Percentiles rank a stretch among this genome's conserved stretches.
Evolutionary conservation across 2,888 invertebrate species (phyloP).

Genomic region (Lottia scabra): DNA sequence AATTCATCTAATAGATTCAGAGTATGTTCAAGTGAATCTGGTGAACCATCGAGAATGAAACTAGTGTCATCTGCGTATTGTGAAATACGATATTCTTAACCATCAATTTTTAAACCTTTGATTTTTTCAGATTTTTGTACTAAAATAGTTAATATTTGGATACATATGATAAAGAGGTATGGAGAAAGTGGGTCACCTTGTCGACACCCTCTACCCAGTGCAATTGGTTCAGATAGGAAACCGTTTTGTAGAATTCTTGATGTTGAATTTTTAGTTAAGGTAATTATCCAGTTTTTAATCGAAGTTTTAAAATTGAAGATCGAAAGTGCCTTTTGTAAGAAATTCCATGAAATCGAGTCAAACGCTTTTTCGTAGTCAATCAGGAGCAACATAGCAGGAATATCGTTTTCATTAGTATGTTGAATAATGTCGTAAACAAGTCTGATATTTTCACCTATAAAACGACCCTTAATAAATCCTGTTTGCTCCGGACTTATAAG

Average conservation of each 20-base stretch:
- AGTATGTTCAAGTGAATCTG: slow-evolving; percentile 2
- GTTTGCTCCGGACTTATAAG: no score
- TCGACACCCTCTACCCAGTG: slow-evolving; percentile 14
- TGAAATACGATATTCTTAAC: slow-evolving; percentile 1
- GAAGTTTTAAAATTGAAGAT: not conserved
- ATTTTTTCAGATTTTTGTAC: slow-evolving; percentile 8
- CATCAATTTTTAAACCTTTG: slow-evolving; percentile 5
- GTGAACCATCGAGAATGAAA: slow-evolving; percentile 9
- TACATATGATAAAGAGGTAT: slow-evolving; percentile 13
- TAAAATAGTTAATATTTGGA: slow-evolving; percentile 9
- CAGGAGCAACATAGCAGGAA: not conserved
- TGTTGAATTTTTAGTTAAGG: not conserved
- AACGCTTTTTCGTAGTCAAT: slow-evolving; percentile 15
- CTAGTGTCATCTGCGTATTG: slow-evolving; percentile 15
- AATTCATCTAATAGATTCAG: not conserved
- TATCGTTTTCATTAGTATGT: not conserved
- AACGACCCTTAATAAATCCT: slow-evolving; percentile 11
- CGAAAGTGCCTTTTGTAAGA: slow-evolving; percentile 5
- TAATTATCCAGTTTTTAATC: not conserved
- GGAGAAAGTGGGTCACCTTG: slow-evolving; percentile 9
- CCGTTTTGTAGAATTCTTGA: not conserved
- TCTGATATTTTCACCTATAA: slow-evolving; percentile 8
- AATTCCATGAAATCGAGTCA: slow-evolving; percentile 13
- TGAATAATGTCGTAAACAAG: slow-evolving; percentile 6
- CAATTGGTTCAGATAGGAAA: not conserved